phyloP scores from a whole-genome alignment of 2,888 invertebrate genomes.

The Mylabris sibirica region DNA sequence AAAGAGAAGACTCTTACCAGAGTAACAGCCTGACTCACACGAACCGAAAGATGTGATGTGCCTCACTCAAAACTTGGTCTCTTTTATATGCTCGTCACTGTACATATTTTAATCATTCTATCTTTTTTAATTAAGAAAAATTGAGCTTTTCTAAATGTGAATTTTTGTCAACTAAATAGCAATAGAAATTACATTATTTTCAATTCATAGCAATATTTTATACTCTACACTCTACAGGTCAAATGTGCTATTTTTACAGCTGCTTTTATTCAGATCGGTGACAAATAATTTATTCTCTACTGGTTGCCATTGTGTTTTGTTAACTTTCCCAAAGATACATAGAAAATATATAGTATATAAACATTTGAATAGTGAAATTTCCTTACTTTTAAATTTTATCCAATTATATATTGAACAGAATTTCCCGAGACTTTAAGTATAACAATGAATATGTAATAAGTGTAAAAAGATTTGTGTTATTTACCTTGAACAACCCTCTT shows the following conservation, averaged over 20 bases:
- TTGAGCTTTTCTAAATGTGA: constrained; percentile 12
- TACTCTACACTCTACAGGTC: constrained; percentile 32
- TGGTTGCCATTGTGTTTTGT: constrained; percentile 1
- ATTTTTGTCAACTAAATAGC: neutral
- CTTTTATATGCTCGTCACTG: too few species aligned
- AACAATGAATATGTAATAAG: neutral
- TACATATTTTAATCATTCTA: constrained; percentile 29
- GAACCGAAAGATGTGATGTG: too few species aligned
- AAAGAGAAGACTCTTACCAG: too few species aligned
- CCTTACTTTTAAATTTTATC: neutral
- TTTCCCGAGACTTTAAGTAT: neutral
- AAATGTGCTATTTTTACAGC: constrained; percentile 25
- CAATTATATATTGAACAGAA: neutral
- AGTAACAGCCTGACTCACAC: too few species aligned
- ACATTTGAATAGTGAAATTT: neutral
- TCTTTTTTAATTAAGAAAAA: neutral
- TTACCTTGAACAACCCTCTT: constrained; percentile 2
- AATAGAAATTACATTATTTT: constrained; percentile 23
- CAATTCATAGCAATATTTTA: constrained; percentile 27
- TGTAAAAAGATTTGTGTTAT: neutral
- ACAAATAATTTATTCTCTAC: constrained; percentile 16
- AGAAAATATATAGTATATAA: neutral
- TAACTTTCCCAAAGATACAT: neutral
- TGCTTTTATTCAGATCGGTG: constrained; percentile 23
- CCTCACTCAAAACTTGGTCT: too few species aligned